Evolutionary conservation across 2,797 vertebrate species (phyloP).

Genomic region (Nannoperca australis): DNA sequence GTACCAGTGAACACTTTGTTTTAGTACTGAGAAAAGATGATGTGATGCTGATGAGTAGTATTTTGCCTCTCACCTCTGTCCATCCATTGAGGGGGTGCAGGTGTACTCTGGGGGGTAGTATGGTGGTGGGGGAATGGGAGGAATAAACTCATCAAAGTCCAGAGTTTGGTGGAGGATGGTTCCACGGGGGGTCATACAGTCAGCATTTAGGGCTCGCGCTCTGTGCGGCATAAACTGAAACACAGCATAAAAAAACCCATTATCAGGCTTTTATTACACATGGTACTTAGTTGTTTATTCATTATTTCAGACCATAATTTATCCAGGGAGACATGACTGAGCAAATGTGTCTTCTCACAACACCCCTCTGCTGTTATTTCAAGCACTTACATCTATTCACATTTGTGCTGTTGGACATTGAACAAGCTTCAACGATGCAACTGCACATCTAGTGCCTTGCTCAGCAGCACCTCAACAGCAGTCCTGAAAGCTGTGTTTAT

Average conservation of each 20-base stretch:
- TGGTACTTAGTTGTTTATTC: neutral
- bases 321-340: neutral
- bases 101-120: slow-evolving; percentile 98
- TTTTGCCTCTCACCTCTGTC: slow-evolving; percentile 88
- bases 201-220: slow-evolving; percentile 86
- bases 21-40: slow-evolving; percentile 3
- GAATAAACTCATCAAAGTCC: slow-evolving; percentile 98
- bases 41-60: slow-evolving; percentile 24
- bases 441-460: slow-evolving; percentile 2
- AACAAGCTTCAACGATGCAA: neutral
- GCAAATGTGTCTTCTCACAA: neutral
- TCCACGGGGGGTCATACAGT: slow-evolving; percentile 95
- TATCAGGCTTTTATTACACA: slow-evolving; percentile 27
- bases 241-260: slow-evolving; percentile 42
- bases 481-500: slow-evolving; percentile 1
- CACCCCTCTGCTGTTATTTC: neutral
- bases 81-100: slow-evolving; percentile 92
- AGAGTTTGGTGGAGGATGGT: slow-evolving; percentile 94
- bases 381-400: slow-evolving; percentile 6
- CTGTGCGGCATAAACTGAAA: slow-evolving; percentile 96
- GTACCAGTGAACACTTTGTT: neutral
- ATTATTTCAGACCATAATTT: slow-evolving; percentile 17
- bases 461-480: slow-evolving; percentile 16
- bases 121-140: slow-evolving; percentile 96
- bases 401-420: slow-evolving; percentile 7